Evolutionary conservation across 1,140 invertebrate genomes (phyloP).

Genomic region (Heliconius congener): DNA sequence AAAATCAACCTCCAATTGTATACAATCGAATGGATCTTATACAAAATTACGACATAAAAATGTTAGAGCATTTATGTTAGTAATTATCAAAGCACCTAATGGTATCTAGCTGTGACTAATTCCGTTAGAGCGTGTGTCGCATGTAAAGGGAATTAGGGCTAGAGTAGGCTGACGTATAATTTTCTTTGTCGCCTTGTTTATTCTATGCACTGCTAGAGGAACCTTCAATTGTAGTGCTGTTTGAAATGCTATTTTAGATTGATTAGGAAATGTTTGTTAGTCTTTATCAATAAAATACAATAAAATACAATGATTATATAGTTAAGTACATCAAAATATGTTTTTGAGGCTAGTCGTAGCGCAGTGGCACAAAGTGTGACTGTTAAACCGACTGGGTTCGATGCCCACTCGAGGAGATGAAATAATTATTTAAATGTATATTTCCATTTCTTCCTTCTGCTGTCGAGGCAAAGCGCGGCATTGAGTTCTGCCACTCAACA

Average conservation of each 20-base stretch:
- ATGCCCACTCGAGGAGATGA: too few species aligned
- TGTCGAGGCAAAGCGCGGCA: too few species aligned
- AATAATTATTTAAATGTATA: too few species aligned
- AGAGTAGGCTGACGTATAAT: slow-evolving; percentile 33
- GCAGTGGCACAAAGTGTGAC: too few species aligned
- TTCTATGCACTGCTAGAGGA: slow-evolving; percentile 1
- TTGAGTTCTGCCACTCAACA: too few species aligned
- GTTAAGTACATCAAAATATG: too few species aligned
- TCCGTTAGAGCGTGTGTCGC: slow-evolving; percentile 33
- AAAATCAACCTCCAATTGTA: background rate
- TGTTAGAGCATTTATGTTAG: slow-evolving; percentile 28
- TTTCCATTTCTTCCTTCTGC: too few species aligned
- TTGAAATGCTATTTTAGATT: background rate
- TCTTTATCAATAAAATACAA: too few species aligned
- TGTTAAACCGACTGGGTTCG: too few species aligned
- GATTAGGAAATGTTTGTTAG: background rate
- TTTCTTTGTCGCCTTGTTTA: slow-evolving; percentile 31
- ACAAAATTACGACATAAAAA: slow-evolving; percentile 22
- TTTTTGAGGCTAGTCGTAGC: too few species aligned
- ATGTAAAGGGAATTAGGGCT: slow-evolving; percentile 37
- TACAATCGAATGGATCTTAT: slow-evolving; percentile 1
- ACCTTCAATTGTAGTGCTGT: background rate
- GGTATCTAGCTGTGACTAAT: slow-evolving; percentile 36
- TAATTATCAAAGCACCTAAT: slow-evolving; percentile 38
- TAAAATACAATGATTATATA: too few species aligned